Percentiles rank a stretch among this genome's conserved stretches.
These are phyloP conservation scores for Sinelater perroti DNA, from an alignment of 2,888 invertebrate species.

Conservation along the genomic window DNA sequence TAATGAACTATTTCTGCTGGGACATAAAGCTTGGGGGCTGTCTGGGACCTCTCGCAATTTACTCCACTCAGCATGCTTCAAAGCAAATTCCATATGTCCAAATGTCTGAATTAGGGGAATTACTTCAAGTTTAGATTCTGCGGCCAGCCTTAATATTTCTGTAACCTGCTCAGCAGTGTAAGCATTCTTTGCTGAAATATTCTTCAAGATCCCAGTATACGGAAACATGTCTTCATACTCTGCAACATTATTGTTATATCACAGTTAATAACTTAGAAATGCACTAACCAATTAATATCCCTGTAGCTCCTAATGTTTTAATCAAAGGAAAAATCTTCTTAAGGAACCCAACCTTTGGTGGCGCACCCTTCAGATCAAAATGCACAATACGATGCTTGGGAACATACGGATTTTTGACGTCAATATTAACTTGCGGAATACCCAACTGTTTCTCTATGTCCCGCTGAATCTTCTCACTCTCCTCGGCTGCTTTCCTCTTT, in stretches of 20 bases:
- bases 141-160: conserved; percentile 67
- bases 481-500: conserved; percentile 30
- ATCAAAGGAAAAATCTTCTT: conserved; percentile 67
- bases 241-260: conserved; percentile 47
- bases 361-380: conserved; percentile 81
- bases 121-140: conserved; percentile 68
- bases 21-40: conserved; percentile 77
- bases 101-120: conserved; percentile 82
- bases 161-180: conserved; percentile 66
- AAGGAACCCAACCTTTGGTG: conserved; percentile 70
- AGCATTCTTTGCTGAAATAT: conserved; percentile 67
- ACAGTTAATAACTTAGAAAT: background rate
- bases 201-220: conserved; percentile 68
- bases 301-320: conserved; percentile 74
- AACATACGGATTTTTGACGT: conserved; percentile 60
- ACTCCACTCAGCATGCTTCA: conserved; percentile 71
- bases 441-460: conserved; percentile 59
- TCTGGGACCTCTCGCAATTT: conserved; percentile 72
- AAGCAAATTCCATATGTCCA: conserved; percentile 78
- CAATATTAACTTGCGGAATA: conserved; percentile 59
- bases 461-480: conserved; percentile 42
- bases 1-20: conserved; percentile 70
- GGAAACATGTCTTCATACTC: conserved; percentile 89
- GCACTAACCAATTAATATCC: conserved; percentile 62
- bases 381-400: conserved; percentile 71